These are phyloP conservation scores for Habropoda laboriosa DNA, from an alignment of 1,140 invertebrate genomes.

Conservation along the genomic window DNA sequence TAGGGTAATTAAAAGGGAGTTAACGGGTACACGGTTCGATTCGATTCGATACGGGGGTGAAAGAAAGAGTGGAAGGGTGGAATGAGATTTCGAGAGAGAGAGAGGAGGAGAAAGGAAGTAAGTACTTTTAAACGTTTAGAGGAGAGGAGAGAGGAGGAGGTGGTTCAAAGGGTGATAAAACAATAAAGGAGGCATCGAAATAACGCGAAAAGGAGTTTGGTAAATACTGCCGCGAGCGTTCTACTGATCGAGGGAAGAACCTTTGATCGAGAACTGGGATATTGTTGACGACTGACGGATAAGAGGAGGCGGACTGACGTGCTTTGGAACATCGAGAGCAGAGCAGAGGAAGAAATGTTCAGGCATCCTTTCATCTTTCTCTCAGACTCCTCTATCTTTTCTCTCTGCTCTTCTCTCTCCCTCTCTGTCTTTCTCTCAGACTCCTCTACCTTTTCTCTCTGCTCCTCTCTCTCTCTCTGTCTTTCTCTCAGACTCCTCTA, in stretches of 20 bases:
- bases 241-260: background rate
- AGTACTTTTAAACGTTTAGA: background rate
- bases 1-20: background rate
- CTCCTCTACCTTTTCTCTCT: too few species aligned
- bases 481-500: too few species aligned
- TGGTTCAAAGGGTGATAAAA: background rate
- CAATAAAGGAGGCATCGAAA: background rate
- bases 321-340: background rate
- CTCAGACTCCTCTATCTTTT: background rate
- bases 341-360: background rate
- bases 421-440: too few species aligned
- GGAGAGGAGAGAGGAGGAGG: background rate
- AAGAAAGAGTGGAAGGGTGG: too few species aligned
- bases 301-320: conserved; percentile 20
- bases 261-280: conserved; percentile 29
- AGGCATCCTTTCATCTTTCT: conserved; percentile 2
- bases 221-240: background rate
- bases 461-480: too few species aligned
- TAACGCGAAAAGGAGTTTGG: background rate
- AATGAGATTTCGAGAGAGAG: too few species aligned
- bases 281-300: conserved; percentile 40
- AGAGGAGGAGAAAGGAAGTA: too few species aligned
- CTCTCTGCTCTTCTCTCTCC: background rate
- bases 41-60: too few species aligned
- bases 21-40: too few species aligned